Evolutionary conservation across 2,888 invertebrate genomes (phyloP).

Genomic region (Malthinus seriepunctatus): DNA sequence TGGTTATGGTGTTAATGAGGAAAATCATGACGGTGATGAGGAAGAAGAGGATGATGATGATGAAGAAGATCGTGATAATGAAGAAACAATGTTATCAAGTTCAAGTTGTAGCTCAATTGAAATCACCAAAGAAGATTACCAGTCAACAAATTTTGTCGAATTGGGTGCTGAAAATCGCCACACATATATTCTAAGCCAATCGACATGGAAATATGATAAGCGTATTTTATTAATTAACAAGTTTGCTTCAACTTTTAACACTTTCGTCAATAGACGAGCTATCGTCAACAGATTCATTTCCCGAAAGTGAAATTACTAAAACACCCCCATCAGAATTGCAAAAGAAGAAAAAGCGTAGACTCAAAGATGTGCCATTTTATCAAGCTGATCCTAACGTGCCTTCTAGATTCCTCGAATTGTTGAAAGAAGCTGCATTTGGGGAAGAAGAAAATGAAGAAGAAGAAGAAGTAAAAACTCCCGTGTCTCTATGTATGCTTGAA

Average conservation of each 20-base stretch:
- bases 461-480: constrained; percentile 10
- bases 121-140: constrained; percentile 5
- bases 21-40: too few relatives aligned
- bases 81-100: too few relatives aligned
- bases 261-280: constrained; percentile 10
- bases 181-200: constrained; percentile 35
- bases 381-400: constrained; percentile 25
- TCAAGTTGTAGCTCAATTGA: constrained; percentile 8
- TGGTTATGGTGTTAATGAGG: too few relatives aligned
- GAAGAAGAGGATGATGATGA: too few relatives aligned
- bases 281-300: constrained; percentile 1
- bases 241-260: background rate
- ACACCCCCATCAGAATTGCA: background rate
- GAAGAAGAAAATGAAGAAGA: constrained; percentile 5
- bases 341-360: constrained; percentile 6
- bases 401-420: constrained; percentile 21
- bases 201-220: constrained; percentile 26
- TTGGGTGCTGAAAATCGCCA: constrained; percentile 28
- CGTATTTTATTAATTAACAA: too few relatives aligned
- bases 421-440: constrained; percentile 11
- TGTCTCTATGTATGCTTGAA: constrained; percentile 1
- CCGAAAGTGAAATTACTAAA: constrained; percentile 1
- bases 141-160: constrained; percentile 34
- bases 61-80: too few relatives aligned
- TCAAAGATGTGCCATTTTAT: constrained; percentile 21